A percentile compares a stretch with the other conserved stretches of the same genome.
Evolutionary conservation across 2,113 vertebrate genomes (phyloP).

Genomic region (Amphiprion ocellaris): DNA sequence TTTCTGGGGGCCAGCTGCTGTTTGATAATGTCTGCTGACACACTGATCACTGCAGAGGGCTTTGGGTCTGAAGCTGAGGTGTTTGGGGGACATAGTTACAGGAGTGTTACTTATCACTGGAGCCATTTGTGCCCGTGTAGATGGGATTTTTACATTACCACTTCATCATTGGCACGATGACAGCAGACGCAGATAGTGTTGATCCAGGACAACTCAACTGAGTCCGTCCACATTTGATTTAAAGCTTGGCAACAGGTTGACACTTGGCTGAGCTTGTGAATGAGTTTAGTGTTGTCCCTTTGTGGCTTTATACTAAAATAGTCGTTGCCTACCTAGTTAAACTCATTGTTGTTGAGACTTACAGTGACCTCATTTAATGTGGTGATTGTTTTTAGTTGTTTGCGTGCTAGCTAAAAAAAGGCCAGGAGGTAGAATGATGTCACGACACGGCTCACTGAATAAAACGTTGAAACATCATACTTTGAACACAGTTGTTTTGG

Average conservation of each 20-base stretch:
- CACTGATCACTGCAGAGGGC: conserved; percentile 25
- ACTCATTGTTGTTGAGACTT: not conserved
- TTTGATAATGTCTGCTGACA: conserved; percentile 49
- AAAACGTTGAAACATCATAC: not conserved
- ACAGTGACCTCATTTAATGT: not conserved
- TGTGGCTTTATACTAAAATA: not conserved
- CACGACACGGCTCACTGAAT: not conserved
- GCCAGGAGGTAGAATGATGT: not conserved
- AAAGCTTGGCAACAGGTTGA: conserved; percentile 20
- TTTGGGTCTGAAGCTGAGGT: not conserved
- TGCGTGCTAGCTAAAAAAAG: no score
- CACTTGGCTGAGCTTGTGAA: not conserved
- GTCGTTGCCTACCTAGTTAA: not conserved
- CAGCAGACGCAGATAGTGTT: conserved; percentile 32
- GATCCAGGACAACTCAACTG: conserved; percentile 22
- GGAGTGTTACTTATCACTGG: conserved; percentile 9
- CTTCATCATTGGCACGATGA: conserved; percentile 50
- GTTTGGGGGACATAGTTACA: conserved; percentile 3
- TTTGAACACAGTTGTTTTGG: conserved; percentile 13
- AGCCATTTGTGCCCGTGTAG: conserved; percentile 26
- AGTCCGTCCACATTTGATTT: conserved; percentile 28
- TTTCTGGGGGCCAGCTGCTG: conserved; percentile 54
- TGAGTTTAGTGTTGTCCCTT: not conserved
- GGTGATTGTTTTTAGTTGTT: no score
- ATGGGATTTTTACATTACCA: conserved; percentile 50